These are phyloP conservation scores for Orchesellides sinensis DNA, from an alignment of 2,888 invertebrate species.

Conservation along the genomic window DNA sequence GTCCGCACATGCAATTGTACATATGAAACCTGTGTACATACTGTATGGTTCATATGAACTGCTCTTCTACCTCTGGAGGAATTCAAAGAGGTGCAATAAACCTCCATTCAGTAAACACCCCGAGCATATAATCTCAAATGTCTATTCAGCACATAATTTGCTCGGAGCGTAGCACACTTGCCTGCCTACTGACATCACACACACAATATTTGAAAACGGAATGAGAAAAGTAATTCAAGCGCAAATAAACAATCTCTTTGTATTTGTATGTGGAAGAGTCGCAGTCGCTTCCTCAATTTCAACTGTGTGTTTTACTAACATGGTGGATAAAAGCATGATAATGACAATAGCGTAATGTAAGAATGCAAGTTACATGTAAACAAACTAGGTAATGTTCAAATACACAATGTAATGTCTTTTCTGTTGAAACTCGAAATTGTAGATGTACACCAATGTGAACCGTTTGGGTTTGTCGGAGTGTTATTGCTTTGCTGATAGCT, in stretches of 20 bases:
- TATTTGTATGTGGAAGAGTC: constrained; percentile 8
- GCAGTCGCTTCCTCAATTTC: constrained; percentile 27
- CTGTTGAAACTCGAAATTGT: no score
- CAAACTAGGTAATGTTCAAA: neutral
- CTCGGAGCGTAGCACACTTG: constrained; percentile 3
- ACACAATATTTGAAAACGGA: constrained; percentile 23
- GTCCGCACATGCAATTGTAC: neutral
- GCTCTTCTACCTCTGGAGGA: constrained; percentile 1
- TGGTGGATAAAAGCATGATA: constrained; percentile 45
- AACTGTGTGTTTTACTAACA: neutral
- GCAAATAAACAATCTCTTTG: constrained; percentile 50
- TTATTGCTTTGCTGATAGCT: constrained; percentile 41
- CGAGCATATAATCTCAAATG: neutral
- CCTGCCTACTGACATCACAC: neutral
- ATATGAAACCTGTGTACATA: constrained; percentile 1
- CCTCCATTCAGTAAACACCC: neutral
- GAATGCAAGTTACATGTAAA: neutral
- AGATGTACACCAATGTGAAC: neutral
- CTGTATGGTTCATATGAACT: neutral
- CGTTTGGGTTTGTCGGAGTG: neutral
- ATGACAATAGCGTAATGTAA: constrained; percentile 40
- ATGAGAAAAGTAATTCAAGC: constrained; percentile 49
- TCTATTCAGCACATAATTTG: constrained; percentile 24
- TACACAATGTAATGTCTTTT: constrained; percentile 11
- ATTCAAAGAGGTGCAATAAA: constrained; percentile 38